A percentile compares a stretch with the other conserved stretches of the same genome.
Conservation (phyloP, 1,140 invertebrate genomes). For the Laodelphax striatellus region DNA sequence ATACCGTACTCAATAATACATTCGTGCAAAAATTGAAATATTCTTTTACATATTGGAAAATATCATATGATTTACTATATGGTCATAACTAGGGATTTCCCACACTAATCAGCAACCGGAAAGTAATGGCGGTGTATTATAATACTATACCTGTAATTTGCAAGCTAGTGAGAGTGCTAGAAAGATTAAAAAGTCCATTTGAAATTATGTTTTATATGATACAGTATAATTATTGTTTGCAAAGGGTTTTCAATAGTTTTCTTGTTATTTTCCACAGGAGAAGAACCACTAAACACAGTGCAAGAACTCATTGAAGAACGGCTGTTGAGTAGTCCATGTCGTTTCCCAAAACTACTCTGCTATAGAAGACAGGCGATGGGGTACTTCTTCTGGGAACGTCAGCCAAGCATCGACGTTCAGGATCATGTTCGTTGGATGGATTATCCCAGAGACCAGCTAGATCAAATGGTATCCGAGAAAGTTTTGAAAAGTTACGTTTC, state of each 20-base stretch:
- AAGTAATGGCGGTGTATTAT: no score
- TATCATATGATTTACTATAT: no score
- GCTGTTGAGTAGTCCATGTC: conserved; percentile 13
- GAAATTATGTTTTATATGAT: no score
- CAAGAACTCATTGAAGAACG: conserved; percentile 21
- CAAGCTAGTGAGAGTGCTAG: no score
- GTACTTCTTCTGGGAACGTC: conserved; percentile 37
- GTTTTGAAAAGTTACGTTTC: conserved; percentile 30
- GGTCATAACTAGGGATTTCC: no score
- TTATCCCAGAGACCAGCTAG: conserved; percentile 24
- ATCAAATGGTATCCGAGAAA: conserved; percentile 19
- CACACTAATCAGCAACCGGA: no score
- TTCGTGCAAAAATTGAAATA: no score
- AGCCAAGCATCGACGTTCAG: conserved; percentile 30
- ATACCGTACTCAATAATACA: no score
- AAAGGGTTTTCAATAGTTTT: neutral
- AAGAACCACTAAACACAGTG: conserved; percentile 21
- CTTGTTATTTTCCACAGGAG: neutral
- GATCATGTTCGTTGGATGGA: conserved; percentile 31
- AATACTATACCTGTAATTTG: no score
- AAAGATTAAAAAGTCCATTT: no score
- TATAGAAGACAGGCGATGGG: conserved; percentile 32
- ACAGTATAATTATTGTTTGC: no score
- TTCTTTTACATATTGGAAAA: no score
- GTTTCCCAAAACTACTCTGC: conserved; percentile 33